Conservation (phyloP, 37 sponge, comb jelly and placozoan species). For the Geodia barretti region DNA sequence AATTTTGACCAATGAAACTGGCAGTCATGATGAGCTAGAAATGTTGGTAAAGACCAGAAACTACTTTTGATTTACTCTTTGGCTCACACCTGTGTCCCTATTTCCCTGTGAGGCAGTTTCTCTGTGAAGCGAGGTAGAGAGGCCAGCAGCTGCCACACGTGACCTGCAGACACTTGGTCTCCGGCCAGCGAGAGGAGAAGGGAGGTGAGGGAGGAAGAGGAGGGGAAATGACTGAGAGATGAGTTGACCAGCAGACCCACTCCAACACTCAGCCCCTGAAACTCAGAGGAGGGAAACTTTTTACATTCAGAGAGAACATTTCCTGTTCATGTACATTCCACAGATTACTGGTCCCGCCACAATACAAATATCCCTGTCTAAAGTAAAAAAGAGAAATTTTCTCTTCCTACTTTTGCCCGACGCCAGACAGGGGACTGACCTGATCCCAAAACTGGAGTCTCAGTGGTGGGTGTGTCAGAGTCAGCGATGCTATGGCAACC, state of each 20-base stretch:
- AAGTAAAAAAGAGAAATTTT: no score
- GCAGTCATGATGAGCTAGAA: no score
- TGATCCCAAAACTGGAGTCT: slow-evolving; percentile 56
- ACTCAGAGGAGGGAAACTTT: no score
- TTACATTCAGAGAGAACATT: no score
- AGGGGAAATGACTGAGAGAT: background rate
- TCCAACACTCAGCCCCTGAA: slow-evolving; percentile 12
- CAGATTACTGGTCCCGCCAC: no score
- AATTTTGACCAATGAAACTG: no score
- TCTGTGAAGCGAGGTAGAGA: slow-evolving; percentile 39
- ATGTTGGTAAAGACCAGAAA: no score
- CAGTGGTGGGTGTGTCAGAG: slow-evolving; percentile 48
- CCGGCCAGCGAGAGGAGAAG: slow-evolving; percentile 37
- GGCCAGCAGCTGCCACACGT: slow-evolving; percentile 24
- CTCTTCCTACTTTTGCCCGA: no score
- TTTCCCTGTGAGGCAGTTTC: background rate
- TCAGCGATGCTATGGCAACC: slow-evolving; percentile 35
- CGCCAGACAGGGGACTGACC: slow-evolving; percentile 10
- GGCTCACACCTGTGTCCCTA: background rate
- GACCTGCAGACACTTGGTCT: slow-evolving; percentile 32
- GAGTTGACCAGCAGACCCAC: slow-evolving; percentile 31
- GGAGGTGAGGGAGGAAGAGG: background rate
- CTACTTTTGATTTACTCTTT: no score
- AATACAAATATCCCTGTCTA: no score
- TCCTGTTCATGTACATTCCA: no score